Base-by-base conservation (phyloP, 1,140 invertebrate species). In the Trachymyrmex cornetzi region DNA sequence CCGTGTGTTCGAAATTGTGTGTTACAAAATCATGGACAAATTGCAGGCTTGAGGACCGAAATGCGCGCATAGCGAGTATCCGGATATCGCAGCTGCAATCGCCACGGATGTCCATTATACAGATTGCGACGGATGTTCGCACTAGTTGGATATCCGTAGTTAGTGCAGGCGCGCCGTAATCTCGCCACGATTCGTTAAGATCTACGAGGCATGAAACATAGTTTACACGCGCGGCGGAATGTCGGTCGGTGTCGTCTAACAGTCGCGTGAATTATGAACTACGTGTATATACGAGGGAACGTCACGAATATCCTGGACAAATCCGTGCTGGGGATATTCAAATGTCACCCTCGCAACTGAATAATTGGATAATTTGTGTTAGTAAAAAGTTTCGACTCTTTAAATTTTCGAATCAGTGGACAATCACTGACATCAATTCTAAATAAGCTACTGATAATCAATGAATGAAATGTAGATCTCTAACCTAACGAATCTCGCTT, bases 121-220 rank as follows among this genome's bases (percentile, higher is more conserved):
- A 55, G 48, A 80, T 80, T 80, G 77, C 44, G 30, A 80, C 77
- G 77, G 64, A 57, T 71, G 77, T 44, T 55, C 30, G 16, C 77
- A 50, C 30, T 53, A 38, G n/a, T 55, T 66, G 48, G 77, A 55
- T 66, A 38, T 81, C 30, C 77, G 64, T 34, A 81, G 63, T 80
- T 80, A 55, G 38, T 55, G 34, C 48, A 57, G 64, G 6, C 44
- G 24, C 14, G 63, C 24, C 24, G 34, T 81, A 81, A 81, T 81
- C 77, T 77, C 48, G n/a, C n/a, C 48, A 48, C 22, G 75, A 77
- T 77, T 38, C 57, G 57, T 77, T 77, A 81, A 71, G 67, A 81
- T 69, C 77, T 69, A 81, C 77, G 64, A 55, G 77, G 67, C 50
- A 69, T 55, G 63, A 81, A 81, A 69, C 77, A 19, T 53, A 67